These are phyloP conservation scores for Serranus cabrilla DNA, from an alignment of 2,797 vertebrate genomes.

Conservation along the genomic window DNA sequence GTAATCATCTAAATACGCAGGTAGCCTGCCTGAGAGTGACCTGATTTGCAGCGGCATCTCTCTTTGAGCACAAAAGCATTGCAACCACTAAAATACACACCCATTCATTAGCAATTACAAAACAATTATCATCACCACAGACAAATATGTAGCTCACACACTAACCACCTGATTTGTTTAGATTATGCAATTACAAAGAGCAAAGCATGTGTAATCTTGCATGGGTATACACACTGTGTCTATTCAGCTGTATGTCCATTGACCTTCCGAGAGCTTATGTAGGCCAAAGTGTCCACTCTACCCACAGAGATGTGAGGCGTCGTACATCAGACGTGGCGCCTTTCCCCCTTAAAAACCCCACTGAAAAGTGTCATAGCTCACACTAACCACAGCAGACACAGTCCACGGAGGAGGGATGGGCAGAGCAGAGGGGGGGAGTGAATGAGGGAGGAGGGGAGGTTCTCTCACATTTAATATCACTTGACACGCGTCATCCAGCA, in stretches of 20 bases:
- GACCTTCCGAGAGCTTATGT: constrained; percentile 60
- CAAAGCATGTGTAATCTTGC: neutral
- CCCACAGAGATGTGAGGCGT: constrained; percentile 52
- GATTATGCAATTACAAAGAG: constrained; percentile 12
- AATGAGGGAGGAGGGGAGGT: constrained; percentile 46
- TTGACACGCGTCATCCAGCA: constrained; percentile 84
- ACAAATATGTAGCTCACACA: constrained; percentile 30
- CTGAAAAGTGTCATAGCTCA: constrained; percentile 76
- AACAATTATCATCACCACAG: constrained; percentile 14
- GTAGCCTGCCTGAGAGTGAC: constrained; percentile 20
- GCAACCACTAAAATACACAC: constrained; percentile 31
- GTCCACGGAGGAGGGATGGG: constrained; percentile 43
- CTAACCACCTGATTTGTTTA: constrained; percentile 18
- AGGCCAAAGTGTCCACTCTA: constrained; percentile 60
- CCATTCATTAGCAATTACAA: constrained; percentile 42
- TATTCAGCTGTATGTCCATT: constrained; percentile 26
- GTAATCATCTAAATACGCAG: constrained; percentile 9
- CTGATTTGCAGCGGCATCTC: constrained; percentile 30
- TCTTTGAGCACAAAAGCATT: constrained; percentile 30
- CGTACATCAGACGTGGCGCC: constrained; percentile 55
- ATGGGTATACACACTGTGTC: neutral
- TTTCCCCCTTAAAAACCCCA: constrained; percentile 33
- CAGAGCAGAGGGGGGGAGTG: constrained; percentile 19
- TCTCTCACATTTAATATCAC: constrained; percentile 81
- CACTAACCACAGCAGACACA: constrained; percentile 76